Percentiles rank a stretch among this genome's conserved stretches.
Evolutionary conservation across 2,797 vertebrate genomes (phyloP).

Genomic region (Orientallactaga sibirica): DNA sequence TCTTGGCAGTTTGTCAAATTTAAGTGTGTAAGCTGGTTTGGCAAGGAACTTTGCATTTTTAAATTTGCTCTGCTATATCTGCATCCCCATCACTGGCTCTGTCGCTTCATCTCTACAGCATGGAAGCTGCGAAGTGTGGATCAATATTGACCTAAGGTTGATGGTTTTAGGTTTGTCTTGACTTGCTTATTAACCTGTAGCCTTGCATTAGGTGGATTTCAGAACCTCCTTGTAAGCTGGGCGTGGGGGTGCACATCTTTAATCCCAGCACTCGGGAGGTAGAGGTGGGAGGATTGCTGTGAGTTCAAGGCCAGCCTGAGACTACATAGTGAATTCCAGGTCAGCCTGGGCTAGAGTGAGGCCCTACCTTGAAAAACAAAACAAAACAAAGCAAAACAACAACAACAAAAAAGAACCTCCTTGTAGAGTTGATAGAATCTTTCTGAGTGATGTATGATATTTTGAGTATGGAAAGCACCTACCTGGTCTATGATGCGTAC

Average conservation of each 20-base stretch:
- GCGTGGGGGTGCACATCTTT: too few relatives aligned
- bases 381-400: too few relatives aligned
- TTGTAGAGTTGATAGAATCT: not conserved
- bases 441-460: not conserved
- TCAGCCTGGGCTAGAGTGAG: too few relatives aligned
- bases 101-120: fast-evolving
- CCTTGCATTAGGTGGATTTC: not conserved
- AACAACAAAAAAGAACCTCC: not conserved
- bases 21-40: not conserved
- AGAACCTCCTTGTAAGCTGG: not conserved
- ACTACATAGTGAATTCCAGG: too few relatives aligned
- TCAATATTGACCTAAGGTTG: not conserved
- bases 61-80: not conserved
- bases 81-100: fast-evolving
- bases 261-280: too few relatives aligned
- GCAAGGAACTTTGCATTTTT: not conserved
- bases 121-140: not conserved
- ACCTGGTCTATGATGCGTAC: too few relatives aligned
- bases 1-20: not conserved
- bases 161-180: not conserved
- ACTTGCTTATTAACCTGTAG: not conserved
- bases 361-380: too few relatives aligned
- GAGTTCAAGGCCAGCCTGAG: too few relatives aligned
- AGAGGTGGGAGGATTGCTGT: too few relatives aligned
- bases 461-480: not conserved